Evolutionary conservation across 2,113 vertebrate species (phyloP).

Genomic region (Vidua chalybeata): DNA sequence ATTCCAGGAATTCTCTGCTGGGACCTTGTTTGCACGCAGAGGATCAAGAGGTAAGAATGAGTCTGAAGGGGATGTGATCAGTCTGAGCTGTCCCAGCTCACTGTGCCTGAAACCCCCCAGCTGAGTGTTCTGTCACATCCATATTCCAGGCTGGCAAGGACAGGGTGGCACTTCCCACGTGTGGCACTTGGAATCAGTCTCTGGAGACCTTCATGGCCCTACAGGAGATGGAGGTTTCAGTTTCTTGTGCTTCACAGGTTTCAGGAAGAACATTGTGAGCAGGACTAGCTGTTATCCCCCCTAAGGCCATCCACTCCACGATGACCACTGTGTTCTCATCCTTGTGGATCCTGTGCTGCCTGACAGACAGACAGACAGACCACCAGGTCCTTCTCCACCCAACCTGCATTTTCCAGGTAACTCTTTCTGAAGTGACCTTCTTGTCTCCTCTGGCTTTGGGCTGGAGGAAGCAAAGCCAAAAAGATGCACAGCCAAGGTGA

Average conservation of each 20-base stretch:
- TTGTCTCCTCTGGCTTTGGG: neutral
- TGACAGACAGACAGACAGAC: neutral
- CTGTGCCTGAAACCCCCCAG: neutral
- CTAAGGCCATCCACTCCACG: accelerated
- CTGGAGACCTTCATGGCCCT: neutral
- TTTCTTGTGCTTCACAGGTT: neutral
- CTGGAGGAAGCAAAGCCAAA: neutral
- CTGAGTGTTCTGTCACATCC: accelerated
- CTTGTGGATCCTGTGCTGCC: accelerated
- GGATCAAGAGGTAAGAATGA: neutral
- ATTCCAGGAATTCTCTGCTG: neutral
- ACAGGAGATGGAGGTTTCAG: neutral
- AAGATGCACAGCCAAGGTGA: neutral
- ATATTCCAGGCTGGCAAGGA: neutral
- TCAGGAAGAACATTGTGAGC: neutral
- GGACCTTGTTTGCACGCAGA: accelerated
- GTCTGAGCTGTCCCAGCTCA: neutral
- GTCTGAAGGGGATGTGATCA: neutral
- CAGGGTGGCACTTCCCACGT: accelerated
- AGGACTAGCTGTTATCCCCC: neutral
- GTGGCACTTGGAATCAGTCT: neutral
- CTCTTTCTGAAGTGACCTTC: neutral
- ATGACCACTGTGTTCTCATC: neutral
- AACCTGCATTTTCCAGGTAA: neutral
- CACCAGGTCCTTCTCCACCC: neutral